A percentile compares a stretch with the other conserved stretches of the same genome.
These are phyloP conservation scores for Epiblema foenella DNA, from an alignment of 2,888 invertebrate genomes.

Conservation along the genomic window DNA sequence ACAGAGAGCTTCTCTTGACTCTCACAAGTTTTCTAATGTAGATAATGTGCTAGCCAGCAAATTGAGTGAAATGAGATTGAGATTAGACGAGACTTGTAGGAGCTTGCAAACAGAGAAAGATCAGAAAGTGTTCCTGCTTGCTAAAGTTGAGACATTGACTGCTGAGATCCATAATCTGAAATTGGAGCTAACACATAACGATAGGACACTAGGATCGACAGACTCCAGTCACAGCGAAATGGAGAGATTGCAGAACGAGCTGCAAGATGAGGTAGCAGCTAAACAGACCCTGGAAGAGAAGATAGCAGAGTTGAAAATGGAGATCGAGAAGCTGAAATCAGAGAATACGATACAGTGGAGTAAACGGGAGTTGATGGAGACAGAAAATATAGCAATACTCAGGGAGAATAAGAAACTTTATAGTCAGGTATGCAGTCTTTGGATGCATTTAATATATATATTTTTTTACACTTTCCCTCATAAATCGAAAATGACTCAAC, in stretches of 20 bases:
- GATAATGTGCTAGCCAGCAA: constrained; percentile 77
- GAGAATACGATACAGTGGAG: constrained; percentile 98
- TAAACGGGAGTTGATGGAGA: constrained; percentile 94
- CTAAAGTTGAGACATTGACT: constrained; percentile 73
- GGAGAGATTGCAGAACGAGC: constrained; percentile 75
- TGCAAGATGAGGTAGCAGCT: constrained; percentile 78
- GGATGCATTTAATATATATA: background rate
- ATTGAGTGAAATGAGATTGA: constrained; percentile 69
- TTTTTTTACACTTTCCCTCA: too few species aligned
- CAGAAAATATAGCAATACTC: constrained; percentile 94
- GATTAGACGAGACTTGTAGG: constrained; percentile 74
- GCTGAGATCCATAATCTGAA: constrained; percentile 74
- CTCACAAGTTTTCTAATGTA: constrained; percentile 77
- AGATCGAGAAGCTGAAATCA: constrained; percentile 94
- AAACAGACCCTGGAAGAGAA: constrained; percentile 79
- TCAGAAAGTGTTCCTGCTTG: constrained; percentile 72
- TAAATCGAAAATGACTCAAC: too few species aligned
- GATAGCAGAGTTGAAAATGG: constrained; percentile 74
- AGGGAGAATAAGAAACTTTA: constrained; percentile 94
- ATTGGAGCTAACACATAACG: constrained; percentile 70
- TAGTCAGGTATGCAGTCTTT: constrained; percentile 56
- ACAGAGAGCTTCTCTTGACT: constrained; percentile 77
- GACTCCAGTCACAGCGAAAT: constrained; percentile 81
- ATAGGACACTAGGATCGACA: constrained; percentile 75
- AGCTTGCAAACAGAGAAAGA: constrained; percentile 75